A percentile compares a stretch with the other conserved stretches of the same genome.
These are phyloP conservation scores for Peromyscus nudipes DNA, from an alignment of 2,797 vertebrate genomes.

Conservation along the genomic window DNA sequence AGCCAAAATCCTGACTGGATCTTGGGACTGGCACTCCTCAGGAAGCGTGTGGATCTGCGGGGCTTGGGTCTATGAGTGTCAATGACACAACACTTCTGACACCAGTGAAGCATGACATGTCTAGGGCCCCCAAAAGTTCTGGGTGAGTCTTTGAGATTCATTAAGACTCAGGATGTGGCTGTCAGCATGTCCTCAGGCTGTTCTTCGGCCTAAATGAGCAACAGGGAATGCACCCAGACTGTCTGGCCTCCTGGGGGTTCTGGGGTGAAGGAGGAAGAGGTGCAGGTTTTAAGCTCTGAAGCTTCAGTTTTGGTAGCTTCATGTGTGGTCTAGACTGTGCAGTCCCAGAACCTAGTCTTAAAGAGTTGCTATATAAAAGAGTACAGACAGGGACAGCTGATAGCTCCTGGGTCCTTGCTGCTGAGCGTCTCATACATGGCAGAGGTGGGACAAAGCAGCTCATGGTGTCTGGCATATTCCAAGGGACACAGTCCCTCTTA, in stretches of 20 bases:
- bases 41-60: too few species aligned
- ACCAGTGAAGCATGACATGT: too few species aligned
- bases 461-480: background rate
- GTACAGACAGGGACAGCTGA: background rate
- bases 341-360: background rate
- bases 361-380: too few species aligned
- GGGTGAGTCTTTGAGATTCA: background rate
- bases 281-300: background rate
- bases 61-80: background rate
- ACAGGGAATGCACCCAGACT: background rate
- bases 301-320: background rate
- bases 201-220: background rate
- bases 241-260: background rate
- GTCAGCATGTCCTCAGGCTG: background rate
- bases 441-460: background rate
- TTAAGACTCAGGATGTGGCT: background rate
- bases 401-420: background rate
- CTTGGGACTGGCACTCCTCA: background rate
- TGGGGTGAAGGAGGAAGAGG: background rate
- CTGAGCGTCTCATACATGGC: background rate
- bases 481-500: background rate
- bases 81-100: background rate
- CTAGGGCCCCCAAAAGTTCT: background rate
- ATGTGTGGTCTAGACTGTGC: background rate
- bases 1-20: too few species aligned